Percentiles rank a stretch among this genome's conserved stretches.
These are phyloP conservation scores for Lepidurus apus DNA, from an alignment of 1,140 invertebrate species.

Conservation along the genomic window DNA sequence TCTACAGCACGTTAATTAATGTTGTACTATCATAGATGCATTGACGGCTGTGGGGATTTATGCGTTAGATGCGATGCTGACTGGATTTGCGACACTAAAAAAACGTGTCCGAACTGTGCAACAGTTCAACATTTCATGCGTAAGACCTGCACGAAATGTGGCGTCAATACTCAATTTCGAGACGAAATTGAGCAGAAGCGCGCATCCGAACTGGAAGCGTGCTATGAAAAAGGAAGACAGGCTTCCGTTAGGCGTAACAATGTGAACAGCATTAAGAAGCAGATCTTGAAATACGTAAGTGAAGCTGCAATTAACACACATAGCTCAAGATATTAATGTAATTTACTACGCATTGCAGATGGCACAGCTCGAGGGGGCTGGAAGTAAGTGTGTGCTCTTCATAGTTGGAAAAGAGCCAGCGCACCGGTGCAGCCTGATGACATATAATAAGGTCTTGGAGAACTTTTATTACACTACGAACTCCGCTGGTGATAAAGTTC, in stretches of 20 bases:
- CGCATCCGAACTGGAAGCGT: neutral
- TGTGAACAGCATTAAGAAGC: neutral
- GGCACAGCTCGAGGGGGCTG: neutral
- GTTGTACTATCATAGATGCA: neutral
- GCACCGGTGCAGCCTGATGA: neutral
- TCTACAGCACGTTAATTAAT: neutral
- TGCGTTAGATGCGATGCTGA: neutral
- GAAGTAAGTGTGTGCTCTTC: neutral
- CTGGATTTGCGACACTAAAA: constrained; percentile 1
- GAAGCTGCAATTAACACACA: neutral
- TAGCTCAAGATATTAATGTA: neutral
- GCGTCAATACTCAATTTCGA: neutral
- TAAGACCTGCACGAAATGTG: neutral
- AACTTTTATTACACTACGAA: neutral
- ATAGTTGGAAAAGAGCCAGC: constrained; percentile 1
- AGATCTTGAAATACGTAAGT: neutral
- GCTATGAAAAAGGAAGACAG: neutral
- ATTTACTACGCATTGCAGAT: neutral
- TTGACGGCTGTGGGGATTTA: neutral
- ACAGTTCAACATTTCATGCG: neutral
- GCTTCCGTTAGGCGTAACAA: neutral
- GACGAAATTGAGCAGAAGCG: neutral
- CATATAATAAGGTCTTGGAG: neutral
- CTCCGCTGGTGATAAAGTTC: neutral
- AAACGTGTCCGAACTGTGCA: neutral